Conservation (phyloP, 2,113 vertebrate genomes). For the Paramormyrops kingsleyae region DNA sequence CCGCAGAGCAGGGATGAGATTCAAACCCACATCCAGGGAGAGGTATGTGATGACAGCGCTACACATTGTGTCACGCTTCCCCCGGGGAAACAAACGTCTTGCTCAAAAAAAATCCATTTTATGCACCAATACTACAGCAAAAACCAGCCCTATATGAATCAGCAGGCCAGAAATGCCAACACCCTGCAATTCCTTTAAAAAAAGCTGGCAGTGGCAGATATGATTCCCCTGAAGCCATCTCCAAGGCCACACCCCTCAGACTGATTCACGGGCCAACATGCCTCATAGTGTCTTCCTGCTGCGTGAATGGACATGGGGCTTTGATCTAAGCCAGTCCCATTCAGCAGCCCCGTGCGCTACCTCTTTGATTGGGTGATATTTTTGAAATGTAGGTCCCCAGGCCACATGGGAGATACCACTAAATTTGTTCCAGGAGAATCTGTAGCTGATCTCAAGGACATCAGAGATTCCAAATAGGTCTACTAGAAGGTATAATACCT, state of each 20-base stretch:
- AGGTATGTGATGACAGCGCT: not conserved
- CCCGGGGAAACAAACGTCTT: not conserved
- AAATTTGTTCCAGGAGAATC: slow-evolving; percentile 32
- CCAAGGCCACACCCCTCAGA: not conserved
- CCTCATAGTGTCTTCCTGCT: not conserved
- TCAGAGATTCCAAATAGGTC: not conserved
- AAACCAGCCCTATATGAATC: not conserved
- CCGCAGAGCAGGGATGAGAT: not conserved
- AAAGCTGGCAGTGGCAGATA: not conserved
- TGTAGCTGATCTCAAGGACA: slow-evolving; percentile 27
- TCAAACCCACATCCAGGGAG: not conserved
- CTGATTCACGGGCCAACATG: not conserved
- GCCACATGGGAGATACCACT: slow-evolving; percentile 38
- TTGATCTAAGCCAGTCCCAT: slow-evolving; percentile 11
- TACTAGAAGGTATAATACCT: not conserved
- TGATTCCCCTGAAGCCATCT: not conserved
- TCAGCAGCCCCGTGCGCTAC: slow-evolving; percentile 24
- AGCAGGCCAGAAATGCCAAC: not conserved
- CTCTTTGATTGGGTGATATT: slow-evolving; percentile 44
- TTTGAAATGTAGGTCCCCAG: slow-evolving; percentile 45
- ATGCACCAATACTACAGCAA: not conserved
- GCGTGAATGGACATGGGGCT: slow-evolving; percentile 5
- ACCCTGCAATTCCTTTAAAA: not conserved
- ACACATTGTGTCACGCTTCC: not conserved
- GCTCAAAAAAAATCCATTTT: not conserved